phyloP scores from a whole-genome alignment of 2,888 invertebrate species.

The Steinernema hermaphroditum region DNA sequence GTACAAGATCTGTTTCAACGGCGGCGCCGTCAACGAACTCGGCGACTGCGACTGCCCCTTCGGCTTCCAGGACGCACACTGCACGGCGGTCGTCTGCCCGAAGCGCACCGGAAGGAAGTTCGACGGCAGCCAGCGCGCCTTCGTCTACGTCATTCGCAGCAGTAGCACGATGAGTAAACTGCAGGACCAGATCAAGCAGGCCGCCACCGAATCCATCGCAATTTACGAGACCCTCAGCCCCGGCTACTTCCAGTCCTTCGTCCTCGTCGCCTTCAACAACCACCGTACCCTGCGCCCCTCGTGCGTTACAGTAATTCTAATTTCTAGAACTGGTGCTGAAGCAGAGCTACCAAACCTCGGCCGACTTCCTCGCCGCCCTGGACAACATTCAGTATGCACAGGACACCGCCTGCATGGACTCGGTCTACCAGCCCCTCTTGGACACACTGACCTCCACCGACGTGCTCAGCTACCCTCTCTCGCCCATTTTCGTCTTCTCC shows the following conservation, averaged over 20 bases:
- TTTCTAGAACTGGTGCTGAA: background rate
- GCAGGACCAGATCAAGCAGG: conserved; percentile 37
- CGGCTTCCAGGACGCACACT: conserved; percentile 45
- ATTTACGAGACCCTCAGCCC: conserved; percentile 38
- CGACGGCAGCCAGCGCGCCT: conserved; percentile 39
- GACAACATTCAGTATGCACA: background rate
- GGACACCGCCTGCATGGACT: conserved; percentile 49
- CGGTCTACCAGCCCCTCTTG: conserved; percentile 40
- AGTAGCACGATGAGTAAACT: conserved; percentile 44
- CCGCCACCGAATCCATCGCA: conserved; percentile 39
- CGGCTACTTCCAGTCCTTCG: conserved; percentile 40
- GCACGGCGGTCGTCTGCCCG: conserved; percentile 42
- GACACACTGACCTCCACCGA: conserved; percentile 9
- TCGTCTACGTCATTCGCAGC: conserved; percentile 45
- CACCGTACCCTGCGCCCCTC: conserved; percentile 34
- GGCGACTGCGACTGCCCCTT: conserved; percentile 41
- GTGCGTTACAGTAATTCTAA: background rate
- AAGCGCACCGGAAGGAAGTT: conserved; percentile 38
- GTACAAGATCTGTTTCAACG: conserved; percentile 47
- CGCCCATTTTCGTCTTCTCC: conserved; percentile 52
- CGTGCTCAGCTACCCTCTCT: conserved; percentile 39
- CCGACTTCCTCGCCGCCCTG: background rate
- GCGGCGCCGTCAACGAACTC: conserved; percentile 35
- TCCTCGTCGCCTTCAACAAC: conserved; percentile 47
- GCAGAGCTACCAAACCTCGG: background rate